Evolutionary conservation across 2,797 vertebrate species (phyloP).

Genomic region (Spinus olivaceus): DNA sequence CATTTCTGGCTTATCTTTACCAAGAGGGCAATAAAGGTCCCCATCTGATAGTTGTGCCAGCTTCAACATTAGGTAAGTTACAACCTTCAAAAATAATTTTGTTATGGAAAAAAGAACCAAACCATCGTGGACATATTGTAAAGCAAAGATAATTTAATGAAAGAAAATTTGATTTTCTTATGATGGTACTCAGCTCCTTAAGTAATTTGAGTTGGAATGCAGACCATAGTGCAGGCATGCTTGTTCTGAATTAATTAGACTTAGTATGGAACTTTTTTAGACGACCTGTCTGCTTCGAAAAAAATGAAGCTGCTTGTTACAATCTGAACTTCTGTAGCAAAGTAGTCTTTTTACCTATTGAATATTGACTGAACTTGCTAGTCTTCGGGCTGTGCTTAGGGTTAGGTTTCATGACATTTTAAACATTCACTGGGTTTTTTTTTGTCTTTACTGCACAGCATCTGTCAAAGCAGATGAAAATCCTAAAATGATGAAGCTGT

Average conservation of each 20-base stretch:
- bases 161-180: not conserved
- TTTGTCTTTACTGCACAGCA: not conserved
- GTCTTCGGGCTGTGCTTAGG: not conserved
- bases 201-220: not conserved
- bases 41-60: constrained; percentile 91
- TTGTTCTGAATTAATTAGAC: not conserved
- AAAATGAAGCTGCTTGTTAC: not conserved
- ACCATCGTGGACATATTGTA: no score
- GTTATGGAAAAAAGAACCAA: not conserved
- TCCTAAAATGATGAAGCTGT: not conserved
- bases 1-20: constrained; percentile 90
- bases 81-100: not conserved
- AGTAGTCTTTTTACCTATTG: not conserved
- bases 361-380: not conserved
- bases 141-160: not conserved
- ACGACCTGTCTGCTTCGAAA: not conserved
- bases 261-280: not conserved
- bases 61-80: constrained; percentile 92
- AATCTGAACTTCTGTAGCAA: not conserved
- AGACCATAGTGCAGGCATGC: not conserved
- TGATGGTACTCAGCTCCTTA: not conserved
- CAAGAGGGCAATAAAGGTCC: constrained; percentile 86
- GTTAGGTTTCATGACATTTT: not conserved
- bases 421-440: not conserved
- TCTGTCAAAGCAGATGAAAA: not conserved